Percentiles rank a stretch among this genome's conserved stretches.
These are phyloP conservation scores for Rhabdophis nuchalis DNA, from an alignment of 2,797 vertebrate genomes.

Conservation along the genomic window DNA sequence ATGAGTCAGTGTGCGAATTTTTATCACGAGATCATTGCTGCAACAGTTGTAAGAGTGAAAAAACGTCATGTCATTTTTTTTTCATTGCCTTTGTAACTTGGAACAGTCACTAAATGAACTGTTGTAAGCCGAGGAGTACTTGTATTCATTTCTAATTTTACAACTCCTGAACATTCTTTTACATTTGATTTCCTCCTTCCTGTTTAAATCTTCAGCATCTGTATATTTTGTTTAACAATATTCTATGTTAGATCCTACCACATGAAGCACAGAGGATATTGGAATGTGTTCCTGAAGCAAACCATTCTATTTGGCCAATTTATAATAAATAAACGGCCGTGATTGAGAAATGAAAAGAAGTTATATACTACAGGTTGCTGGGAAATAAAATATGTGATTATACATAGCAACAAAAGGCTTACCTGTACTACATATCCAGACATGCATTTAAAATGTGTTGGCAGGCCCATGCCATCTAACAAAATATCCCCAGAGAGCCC, in stretches of 20 bases:
- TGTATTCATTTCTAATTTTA: neutral
- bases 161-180: neutral
- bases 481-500: slow-evolving; percentile 63
- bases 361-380: neutral
- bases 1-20: neutral
- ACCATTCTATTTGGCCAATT: neutral
- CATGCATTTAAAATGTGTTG: slow-evolving; percentile 65
- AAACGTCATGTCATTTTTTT: neutral
- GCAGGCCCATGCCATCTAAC: slow-evolving; percentile 57
- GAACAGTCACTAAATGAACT: neutral
- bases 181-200: neutral
- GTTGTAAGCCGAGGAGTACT: neutral
- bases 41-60: neutral
- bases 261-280: neutral
- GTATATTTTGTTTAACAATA: neutral
- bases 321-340: neutral
- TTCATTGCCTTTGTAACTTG: neutral
- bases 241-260: neutral
- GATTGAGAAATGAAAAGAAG: neutral
- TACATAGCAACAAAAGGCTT: neutral
- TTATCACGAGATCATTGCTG: neutral
- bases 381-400: neutral
- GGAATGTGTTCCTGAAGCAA: neutral
- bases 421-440: slow-evolving; percentile 66
- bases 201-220: neutral